Evolutionary conservation across 2,797 vertebrate genomes (phyloP), one percentile per base, ranked within the genome.

Genomic region (Poeciliopsis gracilis): DNA sequence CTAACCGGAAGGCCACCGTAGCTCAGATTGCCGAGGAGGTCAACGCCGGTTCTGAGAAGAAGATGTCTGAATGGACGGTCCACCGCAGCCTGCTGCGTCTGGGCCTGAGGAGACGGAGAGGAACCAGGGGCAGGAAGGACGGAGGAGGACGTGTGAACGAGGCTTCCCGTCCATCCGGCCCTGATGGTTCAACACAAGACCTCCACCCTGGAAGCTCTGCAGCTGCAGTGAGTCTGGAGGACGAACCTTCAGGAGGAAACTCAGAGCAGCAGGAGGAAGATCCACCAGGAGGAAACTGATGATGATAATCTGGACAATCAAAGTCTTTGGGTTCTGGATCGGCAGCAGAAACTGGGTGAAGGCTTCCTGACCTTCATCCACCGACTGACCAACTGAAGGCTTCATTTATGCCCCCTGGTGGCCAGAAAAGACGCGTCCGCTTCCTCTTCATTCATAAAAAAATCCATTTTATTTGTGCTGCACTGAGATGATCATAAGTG

Each of bases 21-120:
- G 67, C 67, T 8, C 67, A 70, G 67, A 70, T 70, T 9, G 67
- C 67, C 2, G 67, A 70, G 38, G 25, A 70, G 41, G 67, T 70
- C 67, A 70, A 70, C 6, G 67, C 67, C 5, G 67, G 67, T 70
- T 70, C 67, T 70, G 67, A 70, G 2, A 12, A 12, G 41, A 70
- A 70, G 13, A 45, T 70, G 41, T 70, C 67, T 45, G 67, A 70
- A 45, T 45, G 41, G 41, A 70, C 67, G 13, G 67, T 70, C 25
- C 67, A 70, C n/a, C 67, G 67, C 25, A 70, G 67, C 41, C 41
- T 70, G 41, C 25, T 70, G 41, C 67, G 67, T 45, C 25, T 70
- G 67, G 67, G 67, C 5, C 41, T 70, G 25, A 70, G 67, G 38
- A 70, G 41, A 70, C 67, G 67, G 11, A 70, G 67, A 28, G 67